phyloP scores from a whole-genome alignment of 2,797 vertebrate species.

The Okamejei kenojei region DNA sequence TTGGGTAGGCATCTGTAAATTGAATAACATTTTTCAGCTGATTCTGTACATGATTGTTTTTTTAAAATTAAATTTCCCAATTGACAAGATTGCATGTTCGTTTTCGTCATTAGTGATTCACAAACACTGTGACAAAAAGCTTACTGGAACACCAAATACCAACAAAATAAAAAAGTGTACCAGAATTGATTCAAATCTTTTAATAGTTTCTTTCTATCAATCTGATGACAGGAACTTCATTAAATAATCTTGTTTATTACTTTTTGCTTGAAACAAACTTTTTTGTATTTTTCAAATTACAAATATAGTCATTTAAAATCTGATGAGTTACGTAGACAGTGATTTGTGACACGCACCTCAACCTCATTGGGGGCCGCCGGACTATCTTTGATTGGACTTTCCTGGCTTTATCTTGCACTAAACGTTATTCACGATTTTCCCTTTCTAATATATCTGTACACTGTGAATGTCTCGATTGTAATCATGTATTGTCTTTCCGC shows the following conservation, averaged over 20 bases:
- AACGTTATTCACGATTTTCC: no score
- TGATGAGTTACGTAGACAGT: no score
- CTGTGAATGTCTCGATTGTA: no score
- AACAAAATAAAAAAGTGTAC: not conserved
- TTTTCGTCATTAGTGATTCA: not conserved
- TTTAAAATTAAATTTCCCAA: not conserved
- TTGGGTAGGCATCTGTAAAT: conserved; percentile 66
- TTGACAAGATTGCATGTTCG: no score
- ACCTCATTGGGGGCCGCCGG: no score
- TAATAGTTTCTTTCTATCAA: not conserved
- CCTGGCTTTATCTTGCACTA: no score
- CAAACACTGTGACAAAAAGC: not conserved
- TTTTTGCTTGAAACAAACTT: not conserved
- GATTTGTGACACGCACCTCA: not conserved
- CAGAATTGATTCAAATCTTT: not conserved
- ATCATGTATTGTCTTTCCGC: no score
- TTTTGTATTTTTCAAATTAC: not conserved
- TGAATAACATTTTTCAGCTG: not conserved
- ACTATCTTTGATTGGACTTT: no score
- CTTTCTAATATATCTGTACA: no score
- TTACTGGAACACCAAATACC: not conserved
- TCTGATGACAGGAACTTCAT: not conserved
- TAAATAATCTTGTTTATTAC: not conserved
- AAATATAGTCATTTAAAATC: no score
- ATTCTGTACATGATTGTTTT: not conserved